Conservation (phyloP, 2,113 vertebrate genomes). For the Bubalus kerabau region DNA sequence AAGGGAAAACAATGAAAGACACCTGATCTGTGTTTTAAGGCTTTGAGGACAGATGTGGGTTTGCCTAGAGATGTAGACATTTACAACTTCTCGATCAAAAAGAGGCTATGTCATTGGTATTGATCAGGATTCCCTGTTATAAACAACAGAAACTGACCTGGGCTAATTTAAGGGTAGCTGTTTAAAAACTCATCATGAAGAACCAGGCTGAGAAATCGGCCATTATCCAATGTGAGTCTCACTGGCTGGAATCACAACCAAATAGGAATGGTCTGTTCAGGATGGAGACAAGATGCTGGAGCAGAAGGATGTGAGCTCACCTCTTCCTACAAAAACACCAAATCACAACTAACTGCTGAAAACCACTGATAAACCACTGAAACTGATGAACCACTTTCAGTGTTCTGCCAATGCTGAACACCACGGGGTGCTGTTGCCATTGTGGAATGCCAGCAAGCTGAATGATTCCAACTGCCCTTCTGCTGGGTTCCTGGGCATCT, state of each 20-base stretch:
- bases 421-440: fast-evolving
- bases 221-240: not conserved
- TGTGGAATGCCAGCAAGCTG: fast-evolving
- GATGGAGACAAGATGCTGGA: no score
- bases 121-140: not conserved
- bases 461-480: not conserved
- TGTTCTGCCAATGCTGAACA: not conserved
- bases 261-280: not conserved
- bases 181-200: not conserved
- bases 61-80: not conserved
- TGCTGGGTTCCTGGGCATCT: not conserved
- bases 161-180: not conserved
- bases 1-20: not conserved
- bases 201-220: not conserved
- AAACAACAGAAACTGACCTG: not conserved
- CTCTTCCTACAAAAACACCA: no score
- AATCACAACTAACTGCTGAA: no score
- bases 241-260: not conserved
- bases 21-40: constrained; percentile 2
- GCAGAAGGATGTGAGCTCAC: no score
- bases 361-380: no score
- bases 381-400: not conserved
- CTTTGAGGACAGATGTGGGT: not conserved
- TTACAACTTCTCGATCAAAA: not conserved
- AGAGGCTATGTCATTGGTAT: not conserved